Percentiles rank a stretch among this genome's conserved stretches.
phyloP scores from a whole-genome alignment of 2,113 vertebrate genomes.

The Zosterops hypoxanthus region DNA sequence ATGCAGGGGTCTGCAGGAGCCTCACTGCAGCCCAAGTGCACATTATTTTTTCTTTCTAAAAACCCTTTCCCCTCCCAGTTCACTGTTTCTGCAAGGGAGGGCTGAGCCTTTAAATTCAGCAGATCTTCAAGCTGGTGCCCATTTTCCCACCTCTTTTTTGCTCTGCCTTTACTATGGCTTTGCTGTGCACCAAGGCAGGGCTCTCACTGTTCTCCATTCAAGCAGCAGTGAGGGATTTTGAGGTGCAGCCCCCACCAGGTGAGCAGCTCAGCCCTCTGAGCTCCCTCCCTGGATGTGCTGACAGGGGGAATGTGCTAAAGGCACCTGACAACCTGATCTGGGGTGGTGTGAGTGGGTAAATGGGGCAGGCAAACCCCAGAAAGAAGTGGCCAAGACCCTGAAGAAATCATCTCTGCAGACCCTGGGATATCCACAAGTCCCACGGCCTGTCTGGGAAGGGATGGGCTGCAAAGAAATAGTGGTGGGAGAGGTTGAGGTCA shows the following conservation, averaged over 20 bases:
- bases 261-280: background rate
- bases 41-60: background rate
- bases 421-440: rapidly evolving
- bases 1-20: background rate
- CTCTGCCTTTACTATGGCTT: background rate
- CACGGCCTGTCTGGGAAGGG: background rate
- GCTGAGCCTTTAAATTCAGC: background rate
- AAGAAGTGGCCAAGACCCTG: background rate
- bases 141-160: background rate
- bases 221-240: background rate
- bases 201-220: background rate
- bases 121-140: background rate
- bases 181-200: background rate
- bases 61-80: background rate
- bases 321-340: background rate
- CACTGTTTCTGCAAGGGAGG: background rate
- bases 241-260: background rate
- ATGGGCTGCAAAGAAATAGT: background rate
- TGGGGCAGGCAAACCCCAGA: background rate
- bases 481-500: background rate
- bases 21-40: background rate
- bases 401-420: background rate
- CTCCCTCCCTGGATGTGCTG: background rate
- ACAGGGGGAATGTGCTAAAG: background rate
- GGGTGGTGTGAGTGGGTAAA: background rate